phyloP scores from a whole-genome alignment of 2,113 vertebrate species.

The Zingel zingel region DNA sequence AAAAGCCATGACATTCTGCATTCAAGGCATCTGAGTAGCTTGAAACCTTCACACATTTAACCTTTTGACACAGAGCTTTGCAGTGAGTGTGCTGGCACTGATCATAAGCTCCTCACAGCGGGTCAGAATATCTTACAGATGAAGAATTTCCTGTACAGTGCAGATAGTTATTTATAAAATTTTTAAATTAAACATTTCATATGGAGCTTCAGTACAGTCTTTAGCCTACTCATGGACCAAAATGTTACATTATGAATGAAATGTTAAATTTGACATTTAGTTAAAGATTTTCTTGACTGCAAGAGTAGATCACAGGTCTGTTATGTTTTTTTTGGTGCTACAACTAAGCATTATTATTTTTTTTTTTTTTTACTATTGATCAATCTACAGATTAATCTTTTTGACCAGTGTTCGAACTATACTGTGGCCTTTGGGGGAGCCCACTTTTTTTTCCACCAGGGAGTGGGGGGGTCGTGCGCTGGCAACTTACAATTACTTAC shows the following conservation, averaged over 20 bases:
- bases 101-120: background rate
- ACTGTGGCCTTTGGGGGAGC: too few relatives aligned
- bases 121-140: conserved; percentile 5
- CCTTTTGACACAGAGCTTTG: background rate
- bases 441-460: accelerated
- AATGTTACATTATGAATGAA: background rate
- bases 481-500: too few relatives aligned
- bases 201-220: background rate
- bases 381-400: background rate
- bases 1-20: conserved; percentile 31
- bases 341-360: background rate
- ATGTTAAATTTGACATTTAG: background rate
- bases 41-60: conserved; percentile 21
- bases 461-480: too few relatives aligned
- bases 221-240: accelerated
- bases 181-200: background rate
- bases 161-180: background rate
- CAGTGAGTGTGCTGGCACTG: background rate
- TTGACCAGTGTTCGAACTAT: background rate
- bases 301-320: too few relatives aligned
- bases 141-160: conserved; percentile 2
- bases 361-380: background rate
- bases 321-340: background rate
- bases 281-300: background rate
- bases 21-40: background rate